Evolutionary conservation across 2,797 vertebrate species (phyloP).

Genomic region (Leucoraja ocellata): DNA sequence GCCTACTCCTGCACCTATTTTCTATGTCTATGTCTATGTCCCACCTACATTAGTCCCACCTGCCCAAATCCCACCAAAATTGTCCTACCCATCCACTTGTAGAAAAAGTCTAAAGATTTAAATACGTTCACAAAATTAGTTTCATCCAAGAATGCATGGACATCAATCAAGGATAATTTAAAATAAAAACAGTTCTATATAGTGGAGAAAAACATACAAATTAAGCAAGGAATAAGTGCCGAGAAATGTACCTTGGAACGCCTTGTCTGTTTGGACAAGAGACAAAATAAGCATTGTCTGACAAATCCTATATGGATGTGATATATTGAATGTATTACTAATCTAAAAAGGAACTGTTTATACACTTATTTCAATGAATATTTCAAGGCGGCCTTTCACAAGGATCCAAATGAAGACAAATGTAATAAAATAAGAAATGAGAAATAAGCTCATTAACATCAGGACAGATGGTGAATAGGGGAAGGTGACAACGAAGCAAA

Average conservation of each 20-base stretch:
- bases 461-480: background rate
- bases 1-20: too few relatives aligned
- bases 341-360: background rate
- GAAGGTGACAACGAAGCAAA: too few relatives aligned
- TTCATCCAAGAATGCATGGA: background rate
- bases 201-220: background rate
- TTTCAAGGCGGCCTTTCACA: background rate
- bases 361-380: background rate
- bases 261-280: background rate
- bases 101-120: conserved; percentile 13
- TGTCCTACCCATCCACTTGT: background rate
- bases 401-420: background rate
- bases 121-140: background rate
- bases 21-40: too few relatives aligned
- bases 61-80: too few relatives aligned
- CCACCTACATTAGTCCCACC: too few relatives aligned
- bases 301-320: background rate
- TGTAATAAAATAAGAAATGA: background rate
- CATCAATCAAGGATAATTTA: background rate
- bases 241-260: background rate
- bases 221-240: background rate
- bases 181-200: background rate
- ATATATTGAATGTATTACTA: background rate
- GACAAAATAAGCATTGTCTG: background rate
- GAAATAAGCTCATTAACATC: background rate